Base-by-base conservation (phyloP, 1,140 invertebrate genomes). In the Diorhabda carinulata region DNA sequence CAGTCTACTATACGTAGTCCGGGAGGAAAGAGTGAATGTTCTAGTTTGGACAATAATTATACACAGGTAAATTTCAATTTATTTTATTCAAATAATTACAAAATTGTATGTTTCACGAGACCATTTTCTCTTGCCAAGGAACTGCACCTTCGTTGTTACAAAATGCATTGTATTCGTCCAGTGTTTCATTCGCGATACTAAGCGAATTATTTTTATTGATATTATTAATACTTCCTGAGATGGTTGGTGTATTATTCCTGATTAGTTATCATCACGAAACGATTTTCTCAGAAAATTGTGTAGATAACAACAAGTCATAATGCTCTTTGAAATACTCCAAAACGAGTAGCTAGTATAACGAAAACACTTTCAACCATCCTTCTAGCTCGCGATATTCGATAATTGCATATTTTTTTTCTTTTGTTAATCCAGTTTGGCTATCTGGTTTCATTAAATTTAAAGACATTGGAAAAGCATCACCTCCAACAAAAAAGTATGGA, bases 401-500 rank as follows among this genome's bases (percentile, higher is more conserved):
- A 52, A 6, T 52, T 52, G 45, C 8, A 52, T 52, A 2, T 52
- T 6, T 52, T 52, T 52, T 52, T 9, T 52, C 45, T 52, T 52
- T 52, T 2, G 45, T 52, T 52, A 52, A 52, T 52, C 45, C 8
- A 52, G 45, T 9, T 52, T 6, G 45, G 45, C 45, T 52, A 2
- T 9, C 45, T 52, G 8, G 8, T 52, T 52, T 52, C 8, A 52
- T 5, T 52, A 52, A 52, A 52, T 52, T 52, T 52, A 6, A 2
- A 52, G 45, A 52, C 45, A 52, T 52, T 25, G 80, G 74, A 75
- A 85, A 86, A 10, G 82, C 82, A 45, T 81, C 82, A 78, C 86
- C 84, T 8, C 71, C 83, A 71, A 75, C 83, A 76, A 72, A 70
- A 68, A 72, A 70, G 68, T 80, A 78, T 10, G 78, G 75, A 6